A percentile compares a stretch with the other conserved stretches of the same genome.
Evolutionary conservation across 2,888 invertebrate species (phyloP).

Genomic region (Hemithea aestivaria): DNA sequence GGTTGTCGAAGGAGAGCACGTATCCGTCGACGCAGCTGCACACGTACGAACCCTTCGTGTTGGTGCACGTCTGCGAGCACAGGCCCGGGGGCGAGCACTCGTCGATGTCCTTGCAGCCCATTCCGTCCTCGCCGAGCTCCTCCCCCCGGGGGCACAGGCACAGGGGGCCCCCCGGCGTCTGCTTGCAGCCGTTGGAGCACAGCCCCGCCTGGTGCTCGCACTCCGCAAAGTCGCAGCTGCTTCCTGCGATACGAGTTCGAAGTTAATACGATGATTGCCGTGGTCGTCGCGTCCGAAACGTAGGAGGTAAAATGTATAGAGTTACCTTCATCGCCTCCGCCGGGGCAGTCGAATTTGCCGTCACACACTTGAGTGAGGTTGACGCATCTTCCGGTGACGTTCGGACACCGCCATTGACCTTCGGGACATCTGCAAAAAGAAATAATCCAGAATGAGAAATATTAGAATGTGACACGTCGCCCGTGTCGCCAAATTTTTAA

Average conservation of each 20-base stretch:
- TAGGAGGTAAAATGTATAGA: background rate
- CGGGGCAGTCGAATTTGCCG: conserved; percentile 92
- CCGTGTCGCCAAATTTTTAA: too few species aligned
- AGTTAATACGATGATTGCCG: too few species aligned
- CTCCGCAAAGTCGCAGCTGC: conserved; percentile 90
- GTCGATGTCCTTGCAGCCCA: conserved; percentile 88
- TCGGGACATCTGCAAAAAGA: conserved; percentile 79
- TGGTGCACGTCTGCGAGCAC: conserved; percentile 95
- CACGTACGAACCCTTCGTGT: conserved; percentile 92
- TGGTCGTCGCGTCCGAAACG: too few species aligned
- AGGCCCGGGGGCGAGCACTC: conserved; percentile 93
- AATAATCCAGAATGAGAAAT: too few species aligned
- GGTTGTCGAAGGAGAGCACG: conserved; percentile 86
- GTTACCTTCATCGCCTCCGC: conserved; percentile 93
- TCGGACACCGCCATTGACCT: conserved; percentile 93
- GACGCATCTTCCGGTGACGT: conserved; percentile 88
- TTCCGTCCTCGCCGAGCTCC: conserved; percentile 83
- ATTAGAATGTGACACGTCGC: too few species aligned
- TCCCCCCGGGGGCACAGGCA: conserved; percentile 96
- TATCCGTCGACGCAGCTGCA: conserved; percentile 95
- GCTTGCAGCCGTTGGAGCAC: conserved; percentile 91
- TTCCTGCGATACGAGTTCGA: conserved; percentile 45
- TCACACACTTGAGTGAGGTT: conserved; percentile 94
- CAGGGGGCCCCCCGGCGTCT: conserved; percentile 91
- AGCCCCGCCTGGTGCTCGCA: conserved; percentile 86